These are phyloP conservation scores for Melozone crissalis DNA, from an alignment of 2,113 vertebrate species.

Conservation along the genomic window DNA sequence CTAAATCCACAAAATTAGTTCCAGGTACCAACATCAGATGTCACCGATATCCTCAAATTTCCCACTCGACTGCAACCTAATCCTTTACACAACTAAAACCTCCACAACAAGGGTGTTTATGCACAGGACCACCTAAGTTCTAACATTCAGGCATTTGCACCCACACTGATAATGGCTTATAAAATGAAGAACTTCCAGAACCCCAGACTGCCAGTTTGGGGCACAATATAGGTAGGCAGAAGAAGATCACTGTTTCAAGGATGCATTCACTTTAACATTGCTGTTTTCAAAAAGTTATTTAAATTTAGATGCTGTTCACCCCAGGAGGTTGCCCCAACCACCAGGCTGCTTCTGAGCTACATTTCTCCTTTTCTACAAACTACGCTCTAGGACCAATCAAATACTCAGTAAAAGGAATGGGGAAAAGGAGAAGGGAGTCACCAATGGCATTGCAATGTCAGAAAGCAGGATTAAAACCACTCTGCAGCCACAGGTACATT, in stretches of 20 bases:
- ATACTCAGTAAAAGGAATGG: not conserved
- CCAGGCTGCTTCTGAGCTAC: not conserved
- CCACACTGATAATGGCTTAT: not conserved
- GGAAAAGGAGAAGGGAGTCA: not conserved
- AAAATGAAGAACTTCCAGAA: not conserved
- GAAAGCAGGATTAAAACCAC: not conserved
- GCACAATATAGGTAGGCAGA: not conserved
- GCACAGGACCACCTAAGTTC: not conserved
- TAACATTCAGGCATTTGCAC: not conserved
- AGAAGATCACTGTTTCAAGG: not conserved
- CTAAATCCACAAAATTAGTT: conserved; percentile 20
- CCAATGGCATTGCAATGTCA: not conserved
- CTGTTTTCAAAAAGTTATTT: not conserved
- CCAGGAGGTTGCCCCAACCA: not conserved
- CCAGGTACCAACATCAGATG: not conserved
- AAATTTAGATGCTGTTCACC: not conserved
- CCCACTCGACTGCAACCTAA: not conserved
- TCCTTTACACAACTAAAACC: not conserved
- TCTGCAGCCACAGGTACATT: not conserved
- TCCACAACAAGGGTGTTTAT: not conserved
- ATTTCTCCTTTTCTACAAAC: not conserved
- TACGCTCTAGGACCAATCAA: not conserved
- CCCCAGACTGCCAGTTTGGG: not conserved
- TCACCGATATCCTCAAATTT: not conserved
- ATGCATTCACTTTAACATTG: not conserved